Base-by-base conservation (phyloP, 2,797 vertebrate genomes). In the Eospalax fontanierii region DNA sequence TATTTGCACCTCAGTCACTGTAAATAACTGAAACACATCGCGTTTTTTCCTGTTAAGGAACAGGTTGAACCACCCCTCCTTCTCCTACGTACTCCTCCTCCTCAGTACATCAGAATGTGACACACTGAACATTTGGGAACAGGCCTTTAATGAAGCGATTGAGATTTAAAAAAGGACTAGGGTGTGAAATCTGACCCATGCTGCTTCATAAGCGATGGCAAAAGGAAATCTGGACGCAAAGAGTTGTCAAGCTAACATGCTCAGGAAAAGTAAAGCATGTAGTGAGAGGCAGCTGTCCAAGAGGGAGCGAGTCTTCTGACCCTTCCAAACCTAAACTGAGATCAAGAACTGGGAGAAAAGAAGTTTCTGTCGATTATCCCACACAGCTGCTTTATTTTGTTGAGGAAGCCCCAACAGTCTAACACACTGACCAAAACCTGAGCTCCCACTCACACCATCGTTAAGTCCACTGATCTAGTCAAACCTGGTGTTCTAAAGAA, bases 211-310 rank as follows among this genome's bases (percentile, higher is more conserved):
- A 33, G 16, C 40, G 46, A 21, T 0, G 35, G 38, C 8, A 35
- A n/a, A n/a, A 68, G 4, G 19, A 66, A 28, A 61, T 63, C 0
- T 26, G 28, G 22, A 38, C 19, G 18, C n/a, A 38, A 2, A 71
- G 28, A 89, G 11, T 74, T 8, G 59, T 2, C 3, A 54, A 30
- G 7, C 6, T 15, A 16, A 0, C 3, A 1, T 1, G 3, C 0
- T 0, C 6, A 21, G 0, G n/a, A n/a, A 35, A 85, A 59, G 10
- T 2, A 5, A 33, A 63, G 11, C 21, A 50, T 16, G 16, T 9
- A 21, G 28, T 0, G 0, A 57, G 40, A 85, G 30, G 38, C 1
- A 1, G 63, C 18, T 12, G 7, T 33, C 33, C 71, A 30, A 12
- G 28, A 73, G 33, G 38, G 6, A 73, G 9, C 24, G n/a, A n/a